Evolutionary conservation across 2,797 vertebrate species (phyloP).

Genomic region (Fratercula arctica): DNA sequence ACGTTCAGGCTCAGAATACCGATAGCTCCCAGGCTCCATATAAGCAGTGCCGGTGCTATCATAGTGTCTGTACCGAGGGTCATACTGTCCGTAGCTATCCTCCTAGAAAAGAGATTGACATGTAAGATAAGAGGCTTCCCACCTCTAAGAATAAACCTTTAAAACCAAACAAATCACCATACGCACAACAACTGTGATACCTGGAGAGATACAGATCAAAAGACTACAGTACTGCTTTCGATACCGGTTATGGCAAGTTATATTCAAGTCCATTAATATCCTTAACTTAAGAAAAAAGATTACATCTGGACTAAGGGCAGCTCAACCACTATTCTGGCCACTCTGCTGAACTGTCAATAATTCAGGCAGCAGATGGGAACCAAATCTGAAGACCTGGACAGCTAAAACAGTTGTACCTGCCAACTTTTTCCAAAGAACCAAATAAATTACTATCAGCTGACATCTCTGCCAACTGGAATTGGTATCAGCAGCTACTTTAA

Average conservation of each 20-base stretch:
- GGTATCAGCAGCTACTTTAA: background rate
- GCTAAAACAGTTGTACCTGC: background rate
- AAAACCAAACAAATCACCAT: background rate
- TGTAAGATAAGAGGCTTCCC: background rate
- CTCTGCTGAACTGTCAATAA: background rate
- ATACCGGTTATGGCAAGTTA: background rate
- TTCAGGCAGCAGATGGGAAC: background rate
- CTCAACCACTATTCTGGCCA: background rate
- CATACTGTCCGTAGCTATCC: slow-evolving; percentile 82
- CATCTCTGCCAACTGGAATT: background rate
- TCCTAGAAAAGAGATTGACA: slow-evolving; percentile 64
- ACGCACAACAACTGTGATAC: background rate
- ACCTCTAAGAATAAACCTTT: background rate
- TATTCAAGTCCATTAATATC: background rate
- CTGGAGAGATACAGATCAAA: background rate
- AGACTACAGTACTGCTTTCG: accelerated
- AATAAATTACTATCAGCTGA: background rate
- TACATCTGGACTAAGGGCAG: background rate
- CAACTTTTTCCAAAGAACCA: background rate
- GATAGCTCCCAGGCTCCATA: slow-evolving; percentile 78
- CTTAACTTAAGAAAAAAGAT: background rate
- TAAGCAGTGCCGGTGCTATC: slow-evolving; percentile 76
- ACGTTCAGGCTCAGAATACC: slow-evolving; percentile 85
- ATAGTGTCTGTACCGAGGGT: slow-evolving; percentile 85
- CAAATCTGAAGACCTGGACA: background rate